Conservation (phyloP, 2,113 vertebrate genomes). For the Chinchilla lanigera region DNA sequence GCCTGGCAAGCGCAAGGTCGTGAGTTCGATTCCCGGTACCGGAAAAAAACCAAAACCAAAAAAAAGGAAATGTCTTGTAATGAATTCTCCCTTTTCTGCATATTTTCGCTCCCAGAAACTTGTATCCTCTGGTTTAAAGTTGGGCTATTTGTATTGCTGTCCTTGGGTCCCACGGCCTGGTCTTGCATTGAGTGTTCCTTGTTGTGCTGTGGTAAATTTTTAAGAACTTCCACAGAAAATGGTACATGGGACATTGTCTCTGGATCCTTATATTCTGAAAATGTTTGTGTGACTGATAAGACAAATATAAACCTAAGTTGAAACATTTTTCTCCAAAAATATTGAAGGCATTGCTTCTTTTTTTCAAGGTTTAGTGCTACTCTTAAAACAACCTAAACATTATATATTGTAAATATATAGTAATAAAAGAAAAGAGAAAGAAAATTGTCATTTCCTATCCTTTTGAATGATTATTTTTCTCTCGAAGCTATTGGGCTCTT, state of each 20-base stretch:
- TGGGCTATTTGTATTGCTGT: not conserved
- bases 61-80: no score
- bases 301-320: not conserved
- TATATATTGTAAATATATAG: not conserved
- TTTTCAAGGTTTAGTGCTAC: not conserved
- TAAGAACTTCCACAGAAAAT: not conserved
- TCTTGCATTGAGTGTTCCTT: not conserved
- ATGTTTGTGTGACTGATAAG: not conserved
- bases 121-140: not conserved
- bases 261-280: slow-evolving; percentile 13
- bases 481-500: not conserved
- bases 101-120: not conserved
- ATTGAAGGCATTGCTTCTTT: not conserved
- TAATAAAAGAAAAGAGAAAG: not conserved
- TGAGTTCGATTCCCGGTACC: no score
- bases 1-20: no score
- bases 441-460: not conserved
- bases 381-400: not conserved
- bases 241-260: not conserved
- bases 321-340: slow-evolving; percentile 6
- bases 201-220: not conserved
- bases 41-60: no score
- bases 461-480: slow-evolving; percentile 18
- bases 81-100: not conserved
- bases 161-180: not conserved